These are phyloP conservation scores for Adoxophyes honmai DNA, from an alignment of 1,140 invertebrate genomes.

Conservation along the genomic window DNA sequence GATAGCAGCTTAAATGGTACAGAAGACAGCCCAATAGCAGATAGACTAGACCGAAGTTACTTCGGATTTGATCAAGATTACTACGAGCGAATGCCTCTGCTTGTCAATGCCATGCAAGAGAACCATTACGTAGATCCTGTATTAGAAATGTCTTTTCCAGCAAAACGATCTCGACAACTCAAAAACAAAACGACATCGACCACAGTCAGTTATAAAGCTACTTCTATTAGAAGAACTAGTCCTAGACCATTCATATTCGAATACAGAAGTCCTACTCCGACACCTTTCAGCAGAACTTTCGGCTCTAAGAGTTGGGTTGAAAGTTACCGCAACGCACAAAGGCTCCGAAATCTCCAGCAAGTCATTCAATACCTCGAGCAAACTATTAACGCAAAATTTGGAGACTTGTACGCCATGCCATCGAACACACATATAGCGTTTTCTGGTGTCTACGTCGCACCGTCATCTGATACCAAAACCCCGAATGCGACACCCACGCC, in stretches of 20 bases:
- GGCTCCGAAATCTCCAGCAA: constrained; percentile 64
- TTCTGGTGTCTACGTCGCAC: constrained; percentile 56
- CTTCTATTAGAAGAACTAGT: constrained; percentile 47
- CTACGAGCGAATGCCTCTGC: constrained; percentile 65
- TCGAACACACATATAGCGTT: constrained; percentile 53
- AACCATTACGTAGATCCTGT: constrained; percentile 46
- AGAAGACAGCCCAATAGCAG: constrained; percentile 48
- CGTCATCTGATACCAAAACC: constrained; percentile 27
- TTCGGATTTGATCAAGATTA: constrained; percentile 71
- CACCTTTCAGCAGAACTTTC: constrained; percentile 57
- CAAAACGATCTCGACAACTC: constrained; percentile 24
- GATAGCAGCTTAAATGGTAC: constrained; percentile 24
- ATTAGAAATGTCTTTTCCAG: constrained; percentile 27
- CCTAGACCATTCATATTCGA: constrained; percentile 62
- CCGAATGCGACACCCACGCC: constrained; percentile 9
- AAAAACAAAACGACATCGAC: constrained; percentile 17
- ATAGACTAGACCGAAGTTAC: constrained; percentile 55
- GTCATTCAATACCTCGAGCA: constrained; percentile 67
- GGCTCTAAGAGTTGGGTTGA: constrained; percentile 56
- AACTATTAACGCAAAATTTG: constrained; percentile 62
- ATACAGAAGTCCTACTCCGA: constrained; percentile 55
- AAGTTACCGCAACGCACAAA: constrained; percentile 64
- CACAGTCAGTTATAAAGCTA: constrained; percentile 6
- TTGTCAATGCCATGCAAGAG: constrained; percentile 68
- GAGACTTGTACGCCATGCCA: constrained; percentile 42